Base-by-base conservation (phyloP, 2,797 vertebrate genomes). In the Hyperoplus immaculatus region DNA sequence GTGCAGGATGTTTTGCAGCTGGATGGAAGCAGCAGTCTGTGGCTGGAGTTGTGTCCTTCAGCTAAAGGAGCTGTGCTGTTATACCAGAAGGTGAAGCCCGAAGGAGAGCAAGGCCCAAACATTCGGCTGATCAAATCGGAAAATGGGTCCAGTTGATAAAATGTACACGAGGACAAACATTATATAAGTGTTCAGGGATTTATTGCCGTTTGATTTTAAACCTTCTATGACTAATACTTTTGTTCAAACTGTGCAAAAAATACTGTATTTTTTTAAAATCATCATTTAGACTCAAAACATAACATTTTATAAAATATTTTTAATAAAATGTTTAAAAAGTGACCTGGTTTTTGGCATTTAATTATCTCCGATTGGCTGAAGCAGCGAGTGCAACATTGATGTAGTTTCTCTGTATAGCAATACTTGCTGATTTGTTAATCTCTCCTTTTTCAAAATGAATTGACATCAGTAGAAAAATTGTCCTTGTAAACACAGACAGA, bases 11-110 rank as follows among this genome's bases (percentile, higher is more conserved):
- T 96, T 73, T 64, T 92, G 84, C 91, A 90, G 72, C 82, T 97
- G 83, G 91, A 96, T 69, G 76, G 85, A 43, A 79, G 69, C 51
- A 82, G 88, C 4, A 78, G 93, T 51, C 54, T 97, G 84, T 98
- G 97, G 97, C 82, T 88, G 0, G 95, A 98, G 75, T 86, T 98
- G 69, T 98, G 97, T 80, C 97, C 97, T 0, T 97, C 97, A 1
- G 97, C 97, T 58, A 98, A 98, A 94, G 97, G 97, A 57, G 97
- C 96, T 2, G 75, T 97, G 57, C 85, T 95, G 62, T 96, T 98
- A 61, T 97, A 97, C 90, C 95, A 93, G 58, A 83, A 47, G 0
- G 94, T 96, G 60, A 94, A 82, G 84, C 94, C 94, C 3, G 90
- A 93, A 4, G 18, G 15, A 53, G 50, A 71, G 55, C 29, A 39